phyloP scores from a whole-genome alignment of 2,113 vertebrate species.

The Hyla sarda region DNA sequence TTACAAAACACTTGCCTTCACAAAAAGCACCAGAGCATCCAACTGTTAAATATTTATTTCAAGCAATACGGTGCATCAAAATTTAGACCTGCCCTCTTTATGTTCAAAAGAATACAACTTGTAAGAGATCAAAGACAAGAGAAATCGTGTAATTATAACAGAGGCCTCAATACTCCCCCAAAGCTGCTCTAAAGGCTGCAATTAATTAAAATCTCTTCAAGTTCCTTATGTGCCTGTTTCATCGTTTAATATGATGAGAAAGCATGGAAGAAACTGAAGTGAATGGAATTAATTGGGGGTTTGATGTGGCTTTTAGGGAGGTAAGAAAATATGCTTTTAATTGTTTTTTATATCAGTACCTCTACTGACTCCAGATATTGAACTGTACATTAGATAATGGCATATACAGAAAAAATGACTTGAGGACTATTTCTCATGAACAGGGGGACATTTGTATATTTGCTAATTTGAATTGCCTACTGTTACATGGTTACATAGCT shows the following conservation, averaged over 20 bases:
- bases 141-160: conserved; percentile 51
- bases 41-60: conserved; percentile 42
- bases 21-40: conserved; percentile 11
- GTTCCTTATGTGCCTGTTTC: conserved; percentile 52
- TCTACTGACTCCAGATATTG: no score
- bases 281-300: conserved; percentile 50
- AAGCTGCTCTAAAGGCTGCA: conserved; percentile 54
- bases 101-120: conserved; percentile 56
- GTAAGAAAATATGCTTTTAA: conserved; percentile 18
- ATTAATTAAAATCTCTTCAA: conserved; percentile 61
- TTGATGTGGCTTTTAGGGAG: conserved; percentile 28
- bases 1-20: conserved; percentile 16
- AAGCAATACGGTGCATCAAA: conserved; percentile 23
- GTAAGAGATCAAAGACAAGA: conserved; percentile 53
- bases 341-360: conserved; percentile 1
- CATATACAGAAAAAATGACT: no score
- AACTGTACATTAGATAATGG: no score
- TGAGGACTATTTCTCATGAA: no score
- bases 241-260: conserved; percentile 45
- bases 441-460: no score
- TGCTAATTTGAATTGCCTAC: no score
- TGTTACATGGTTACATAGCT: no score
- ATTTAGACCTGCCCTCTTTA: conserved; percentile 42
- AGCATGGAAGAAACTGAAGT: conserved; percentile 46
- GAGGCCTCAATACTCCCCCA: conserved; percentile 37